Base-by-base conservation (phyloP, 2,797 vertebrate genomes). In the Cephalopachus bancanus region DNA sequence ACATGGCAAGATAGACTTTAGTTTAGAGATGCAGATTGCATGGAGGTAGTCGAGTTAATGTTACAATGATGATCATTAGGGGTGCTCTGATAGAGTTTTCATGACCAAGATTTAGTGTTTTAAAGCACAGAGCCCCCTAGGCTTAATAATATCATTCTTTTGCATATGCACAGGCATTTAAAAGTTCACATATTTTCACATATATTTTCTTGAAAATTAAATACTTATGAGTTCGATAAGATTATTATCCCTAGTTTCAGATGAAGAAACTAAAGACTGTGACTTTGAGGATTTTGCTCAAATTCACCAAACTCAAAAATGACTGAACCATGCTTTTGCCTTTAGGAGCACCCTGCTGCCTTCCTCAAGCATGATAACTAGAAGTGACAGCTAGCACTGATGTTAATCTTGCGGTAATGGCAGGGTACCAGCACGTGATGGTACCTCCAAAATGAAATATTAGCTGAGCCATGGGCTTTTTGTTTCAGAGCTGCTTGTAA, bases 401-500 rank as follows among this genome's bases (percentile, higher is more conserved):
- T 33, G 78, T 17, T 72, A 65, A 44, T 93, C 60, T 93, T 65
- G 19, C 28, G 51, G 85, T 0, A 11, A 62, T 69, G 53, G 71
- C 69, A 69, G 83, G 30, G 33, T 16, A 69, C 37, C 55, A 67
- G 78, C 44, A 11, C 28, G 33, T 26, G n/a, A 65, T 44, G 44
- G 83, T 15, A 49, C 53, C 37, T 93, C 55, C 12, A 80, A 89
- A 71, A 69, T 75, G 93, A 92, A 97, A 33, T 91, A 71, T 10
- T 76, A 93, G 17, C 28, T 65, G 44, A 89, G 12, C n/a, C 30
- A 7, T 12, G 5, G 16, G 14, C 30, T 91, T 94, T 94, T 51
- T 94, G 30, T 57, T 78, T 89, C 59, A 83, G 20, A 4, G 15
- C 15, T 86, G 5, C 59, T 65, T 94, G 53, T 72, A 94, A 87